Evolutionary conservation across 35 echinoderm and acorn worm species (phyloP).

Genomic region (Amphiura filiformis): DNA sequence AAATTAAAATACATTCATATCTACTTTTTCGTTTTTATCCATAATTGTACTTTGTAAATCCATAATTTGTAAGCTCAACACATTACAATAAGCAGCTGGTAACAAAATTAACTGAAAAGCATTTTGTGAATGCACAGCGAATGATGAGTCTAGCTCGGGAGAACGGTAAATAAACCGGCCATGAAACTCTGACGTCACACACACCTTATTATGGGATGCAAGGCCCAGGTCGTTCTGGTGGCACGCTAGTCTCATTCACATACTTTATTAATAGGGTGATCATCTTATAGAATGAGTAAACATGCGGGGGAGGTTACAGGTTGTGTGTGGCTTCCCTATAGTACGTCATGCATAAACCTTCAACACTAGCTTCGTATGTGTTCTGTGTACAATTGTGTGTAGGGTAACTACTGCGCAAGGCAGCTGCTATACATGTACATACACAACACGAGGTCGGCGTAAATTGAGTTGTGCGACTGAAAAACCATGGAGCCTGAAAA

Average conservation of each 20-base stretch:
- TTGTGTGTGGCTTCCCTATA: conserved; percentile 1
- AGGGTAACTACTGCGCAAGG: not conserved
- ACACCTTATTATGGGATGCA: not conserved
- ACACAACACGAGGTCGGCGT: not conserved
- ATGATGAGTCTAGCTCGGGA: not conserved
- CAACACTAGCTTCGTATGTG: not conserved
- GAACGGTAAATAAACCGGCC: conserved; percentile 1
- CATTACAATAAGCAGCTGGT: too few relatives aligned
- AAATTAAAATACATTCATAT: too few relatives aligned
- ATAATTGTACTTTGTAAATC: too few relatives aligned
- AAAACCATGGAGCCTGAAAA: conserved; percentile 49
- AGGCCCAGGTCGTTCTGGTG: not conserved
- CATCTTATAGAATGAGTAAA: not conserved
- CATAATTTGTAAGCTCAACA: too few relatives aligned
- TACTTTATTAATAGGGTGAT: not conserved
- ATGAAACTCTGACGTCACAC: not conserved
- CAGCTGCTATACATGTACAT: not conserved
- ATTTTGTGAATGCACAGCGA: too few relatives aligned
- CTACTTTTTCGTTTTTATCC: too few relatives aligned
- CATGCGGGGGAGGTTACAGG: not conserved
- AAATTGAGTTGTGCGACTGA: too few relatives aligned
- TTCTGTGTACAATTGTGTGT: not conserved
- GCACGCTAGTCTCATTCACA: not conserved
- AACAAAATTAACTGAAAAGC: too few relatives aligned
- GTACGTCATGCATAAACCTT: conserved; percentile 6